Evolutionary conservation across 1,140 invertebrate species (phyloP).

Genomic region (Anagrus nilaparvatae): DNA sequence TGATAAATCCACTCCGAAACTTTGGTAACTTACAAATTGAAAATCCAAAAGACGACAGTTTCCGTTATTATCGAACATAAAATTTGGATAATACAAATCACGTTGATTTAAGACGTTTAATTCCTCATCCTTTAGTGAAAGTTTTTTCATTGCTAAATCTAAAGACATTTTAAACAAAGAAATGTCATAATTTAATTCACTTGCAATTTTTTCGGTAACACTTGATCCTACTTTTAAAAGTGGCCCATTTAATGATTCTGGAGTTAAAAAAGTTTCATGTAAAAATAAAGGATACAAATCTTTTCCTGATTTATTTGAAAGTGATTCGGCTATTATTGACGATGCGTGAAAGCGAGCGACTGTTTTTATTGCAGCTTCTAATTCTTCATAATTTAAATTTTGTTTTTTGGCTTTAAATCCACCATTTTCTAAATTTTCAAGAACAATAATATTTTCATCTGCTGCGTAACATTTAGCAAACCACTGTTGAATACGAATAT

Average conservation of each 20-base stretch:
- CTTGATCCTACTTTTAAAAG: not conserved
- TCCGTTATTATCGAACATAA: not conserved
- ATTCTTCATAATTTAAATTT: no score
- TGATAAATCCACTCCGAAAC: not conserved
- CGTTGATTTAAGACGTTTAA: constrained; percentile 1
- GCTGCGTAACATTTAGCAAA: constrained; percentile 1
- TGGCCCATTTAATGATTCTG: not conserved
- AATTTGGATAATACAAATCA: constrained; percentile 4
- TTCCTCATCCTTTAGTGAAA: not conserved
- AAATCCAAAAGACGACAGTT: constrained; percentile 5
- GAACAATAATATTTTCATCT: not conserved
- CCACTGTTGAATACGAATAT: no score
- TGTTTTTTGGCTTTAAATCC: not conserved
- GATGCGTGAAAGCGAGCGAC: constrained; percentile 3
- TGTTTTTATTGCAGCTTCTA: not conserved
- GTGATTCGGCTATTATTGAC: not conserved
- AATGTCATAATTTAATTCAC: not conserved
- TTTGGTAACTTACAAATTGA: not conserved
- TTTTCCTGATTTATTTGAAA: not conserved
- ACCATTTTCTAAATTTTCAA: not conserved
- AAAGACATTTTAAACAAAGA: not conserved
- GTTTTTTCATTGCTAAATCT: not conserved
- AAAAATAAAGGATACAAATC: not conserved
- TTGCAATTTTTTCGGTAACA: not conserved
- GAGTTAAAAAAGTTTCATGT: not conserved